phyloP scores from a whole-genome alignment of 2,113 vertebrate species.

The Cyanocitta stelleri region DNA sequence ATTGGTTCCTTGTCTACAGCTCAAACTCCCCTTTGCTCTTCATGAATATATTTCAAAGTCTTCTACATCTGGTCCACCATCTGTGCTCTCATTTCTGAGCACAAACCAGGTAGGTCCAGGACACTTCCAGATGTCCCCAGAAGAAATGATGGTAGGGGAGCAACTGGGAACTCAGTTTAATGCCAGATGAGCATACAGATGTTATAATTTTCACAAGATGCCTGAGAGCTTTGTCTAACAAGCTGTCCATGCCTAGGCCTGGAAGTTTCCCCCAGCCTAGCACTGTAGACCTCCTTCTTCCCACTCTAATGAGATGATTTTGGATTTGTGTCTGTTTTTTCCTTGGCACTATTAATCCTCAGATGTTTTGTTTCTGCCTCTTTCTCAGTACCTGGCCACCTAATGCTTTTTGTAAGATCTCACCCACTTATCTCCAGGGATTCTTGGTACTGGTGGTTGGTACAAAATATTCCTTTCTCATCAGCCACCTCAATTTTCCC shows the following conservation, averaged over 20 bases:
- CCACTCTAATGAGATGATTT: background rate
- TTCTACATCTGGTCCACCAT: background rate
- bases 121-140: background rate
- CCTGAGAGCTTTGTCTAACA: background rate
- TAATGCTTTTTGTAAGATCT: background rate
- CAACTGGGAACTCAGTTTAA: background rate
- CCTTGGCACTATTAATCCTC: background rate
- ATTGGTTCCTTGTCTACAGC: background rate
- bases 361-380: background rate
- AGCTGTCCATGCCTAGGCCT: background rate
- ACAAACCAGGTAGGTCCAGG: background rate
- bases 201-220: background rate
- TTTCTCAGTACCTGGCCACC: background rate
- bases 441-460: background rate
- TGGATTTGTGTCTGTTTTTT: background rate
- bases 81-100: background rate
- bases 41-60: background rate
- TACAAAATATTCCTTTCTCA: background rate
- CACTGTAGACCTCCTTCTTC: background rate
- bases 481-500: background rate
- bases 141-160: background rate
- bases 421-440: background rate
- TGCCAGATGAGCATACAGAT: background rate
- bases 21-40: background rate
- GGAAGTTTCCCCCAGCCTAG: background rate